Evolutionary conservation across 2,888 invertebrate genomes (phyloP), one percentile per base, ranked within the genome.

Genomic region (Caenorhabditis angaria): DNA sequence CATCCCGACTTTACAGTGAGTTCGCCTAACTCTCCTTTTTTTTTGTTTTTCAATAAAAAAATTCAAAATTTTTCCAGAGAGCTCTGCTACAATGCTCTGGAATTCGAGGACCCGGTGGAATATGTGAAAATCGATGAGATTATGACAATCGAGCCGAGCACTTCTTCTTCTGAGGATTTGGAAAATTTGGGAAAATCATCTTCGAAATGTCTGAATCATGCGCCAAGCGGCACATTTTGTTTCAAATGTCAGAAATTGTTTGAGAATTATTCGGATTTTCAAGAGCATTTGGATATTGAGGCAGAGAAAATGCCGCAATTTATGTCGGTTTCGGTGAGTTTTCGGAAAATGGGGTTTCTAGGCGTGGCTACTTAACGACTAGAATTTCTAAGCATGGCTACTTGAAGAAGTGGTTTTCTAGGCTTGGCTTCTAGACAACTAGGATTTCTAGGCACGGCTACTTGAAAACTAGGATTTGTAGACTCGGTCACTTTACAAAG

Each of bases 211-310:
- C 8, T 20, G 0, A 53, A 25, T 1, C 61, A 57, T 20, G 32
- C 24, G 2, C 51, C 28, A 5, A 27, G 61, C 27, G 71, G 66
- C n/a, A 58, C 62, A 1, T 71, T 67, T 27, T 71, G 71, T 58
- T 71, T 64, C 64, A 56, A 51, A 32, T 71, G 71, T 35, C 55
- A 62, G 28, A 50, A 29, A 24, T 22, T 64, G 0, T 71, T 71
- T 27, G 41, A 67, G 10, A 71, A 48, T 22, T 67, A 56, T 50
- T 61, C 59, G 29, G 64, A 66, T n/a, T 71, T 27, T 32, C 47
- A 62, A 5, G 32, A 64, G 1, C 71, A 71, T 61, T 32, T 66
- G 12, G n/a, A 27, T 0, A 29, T 60, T 32, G 59, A 59, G 5
- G 8, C 28, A 10, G 12, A n/a, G 8, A 25, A 32, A 18, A 4